A percentile compares a stretch with the other conserved stretches of the same genome.
Conservation (phyloP, 2,888 invertebrate genomes). For the Clivina fossor region DNA sequence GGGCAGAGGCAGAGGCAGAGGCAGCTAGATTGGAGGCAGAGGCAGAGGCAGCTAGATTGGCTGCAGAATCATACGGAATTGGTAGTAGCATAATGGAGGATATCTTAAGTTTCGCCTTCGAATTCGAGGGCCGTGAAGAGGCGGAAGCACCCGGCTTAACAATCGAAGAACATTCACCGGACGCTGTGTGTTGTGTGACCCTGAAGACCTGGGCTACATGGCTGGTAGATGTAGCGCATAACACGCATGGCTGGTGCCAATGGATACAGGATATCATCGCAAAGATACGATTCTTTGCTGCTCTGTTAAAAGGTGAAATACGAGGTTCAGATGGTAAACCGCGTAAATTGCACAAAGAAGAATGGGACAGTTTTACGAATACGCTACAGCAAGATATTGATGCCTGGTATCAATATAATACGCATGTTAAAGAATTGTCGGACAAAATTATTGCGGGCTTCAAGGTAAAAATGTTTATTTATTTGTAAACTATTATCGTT, state of each 20-base stretch:
- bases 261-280: conserved; percentile 48
- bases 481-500: no score
- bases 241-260: conserved; percentile 49
- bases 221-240: conserved; percentile 49
- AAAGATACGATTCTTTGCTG: conserved; percentile 46
- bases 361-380: conserved; percentile 46
- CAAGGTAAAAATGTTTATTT: no score
- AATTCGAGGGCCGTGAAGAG: no score
- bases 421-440: conserved; percentile 48
- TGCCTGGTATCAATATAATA: conserved; percentile 48
- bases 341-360: conserved; percentile 44
- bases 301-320: conserved; percentile 45
- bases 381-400: conserved; percentile 47
- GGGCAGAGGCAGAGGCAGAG: no score
- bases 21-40: no score
- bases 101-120: no score
- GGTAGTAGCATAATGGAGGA: no score
- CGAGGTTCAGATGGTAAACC: conserved; percentile 40
- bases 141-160: conserved; percentile 7
- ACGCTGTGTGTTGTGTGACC: conserved; percentile 49
- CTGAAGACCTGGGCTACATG: conserved; percentile 50
- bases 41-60: no score
- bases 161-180: conserved; percentile 45
- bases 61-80: no score
- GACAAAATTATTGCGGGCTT: conserved; percentile 45